Conservation (phyloP, 2,888 invertebrate genomes). For the Eumacrocentrus americanus region DNA sequence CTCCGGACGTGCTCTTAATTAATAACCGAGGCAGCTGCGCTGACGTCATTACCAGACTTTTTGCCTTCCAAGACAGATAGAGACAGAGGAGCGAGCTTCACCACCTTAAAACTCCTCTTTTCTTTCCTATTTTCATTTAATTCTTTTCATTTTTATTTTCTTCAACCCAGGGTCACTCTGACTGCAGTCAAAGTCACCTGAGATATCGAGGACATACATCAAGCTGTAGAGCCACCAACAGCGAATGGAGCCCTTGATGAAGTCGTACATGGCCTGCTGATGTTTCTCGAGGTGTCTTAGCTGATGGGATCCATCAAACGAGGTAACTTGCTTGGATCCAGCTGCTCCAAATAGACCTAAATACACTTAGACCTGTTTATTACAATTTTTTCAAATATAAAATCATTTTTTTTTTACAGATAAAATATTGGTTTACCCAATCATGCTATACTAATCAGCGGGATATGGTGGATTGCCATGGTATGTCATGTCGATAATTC, state of each 20-base stretch:
- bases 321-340: no score
- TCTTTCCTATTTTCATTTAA: not conserved
- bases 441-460: no score
- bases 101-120: not conserved
- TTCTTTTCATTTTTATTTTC: constrained; percentile 20
- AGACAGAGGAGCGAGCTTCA: not conserved
- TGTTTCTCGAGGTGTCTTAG: no score
- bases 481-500: no score
- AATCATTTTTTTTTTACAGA: constrained; percentile 43
- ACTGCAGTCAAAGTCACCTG: constrained; percentile 30
- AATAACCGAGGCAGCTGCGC: constrained; percentile 59
- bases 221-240: constrained; percentile 50
- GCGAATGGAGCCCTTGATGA: constrained; percentile 49
- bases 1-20: constrained; percentile 51
- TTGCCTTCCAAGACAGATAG: constrained; percentile 34
- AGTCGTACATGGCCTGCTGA: no score
- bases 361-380: no score
- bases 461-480: no score
- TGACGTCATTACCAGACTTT: constrained; percentile 56
- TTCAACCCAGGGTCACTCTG: constrained; percentile 29
- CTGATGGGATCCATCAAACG: no score
- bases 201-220: constrained; percentile 56
- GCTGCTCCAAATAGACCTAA: no score
- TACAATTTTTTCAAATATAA: no score
- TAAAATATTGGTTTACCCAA: no score